These are phyloP conservation scores for Eupithecia tripunctaria DNA, from an alignment of 2,888 invertebrate species.

Conservation along the genomic window DNA sequence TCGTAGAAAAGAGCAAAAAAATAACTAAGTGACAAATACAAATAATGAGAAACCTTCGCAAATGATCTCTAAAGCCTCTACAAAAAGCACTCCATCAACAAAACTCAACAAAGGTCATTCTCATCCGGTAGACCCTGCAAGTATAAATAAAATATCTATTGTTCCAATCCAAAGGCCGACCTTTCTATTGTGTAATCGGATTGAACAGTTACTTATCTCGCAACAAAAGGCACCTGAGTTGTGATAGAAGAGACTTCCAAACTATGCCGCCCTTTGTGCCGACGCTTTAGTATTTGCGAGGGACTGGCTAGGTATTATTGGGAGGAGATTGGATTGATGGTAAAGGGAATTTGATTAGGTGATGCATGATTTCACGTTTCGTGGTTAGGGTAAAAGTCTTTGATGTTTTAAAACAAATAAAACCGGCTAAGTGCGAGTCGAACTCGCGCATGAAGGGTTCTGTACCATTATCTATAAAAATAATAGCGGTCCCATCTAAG, in stretches of 20 bases:
- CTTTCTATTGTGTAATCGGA: conserved; percentile 51
- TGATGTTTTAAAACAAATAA: no score
- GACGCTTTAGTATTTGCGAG: conserved; percentile 35
- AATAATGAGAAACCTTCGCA: background rate
- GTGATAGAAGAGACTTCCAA: conserved; percentile 43
- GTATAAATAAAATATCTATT: conserved; percentile 46
- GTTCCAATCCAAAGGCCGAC: conserved; percentile 41
- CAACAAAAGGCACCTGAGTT: conserved; percentile 47
- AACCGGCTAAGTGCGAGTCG: no score
- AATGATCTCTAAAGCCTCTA: background rate
- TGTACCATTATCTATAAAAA: no score
- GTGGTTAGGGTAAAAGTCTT: background rate
- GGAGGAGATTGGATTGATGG: conserved; percentile 31
- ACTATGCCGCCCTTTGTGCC: conserved; percentile 42
- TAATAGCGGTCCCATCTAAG: no score
- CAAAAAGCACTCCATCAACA: conserved; percentile 17
- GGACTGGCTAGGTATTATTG: conserved; percentile 34
- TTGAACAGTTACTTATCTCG: conserved; percentile 51
- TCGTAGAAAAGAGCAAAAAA: background rate
- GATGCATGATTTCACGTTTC: conserved; percentile 2
- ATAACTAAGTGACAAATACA: background rate
- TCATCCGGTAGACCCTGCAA: conserved; percentile 22
- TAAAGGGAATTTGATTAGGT: conserved; percentile 24
- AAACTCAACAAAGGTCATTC: conserved; percentile 2
- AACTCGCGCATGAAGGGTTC: no score